Evolutionary conservation across 2,113 vertebrate species (phyloP), one percentile per base, ranked within the genome.

Genomic region (Cynocephalus volans): DNA sequence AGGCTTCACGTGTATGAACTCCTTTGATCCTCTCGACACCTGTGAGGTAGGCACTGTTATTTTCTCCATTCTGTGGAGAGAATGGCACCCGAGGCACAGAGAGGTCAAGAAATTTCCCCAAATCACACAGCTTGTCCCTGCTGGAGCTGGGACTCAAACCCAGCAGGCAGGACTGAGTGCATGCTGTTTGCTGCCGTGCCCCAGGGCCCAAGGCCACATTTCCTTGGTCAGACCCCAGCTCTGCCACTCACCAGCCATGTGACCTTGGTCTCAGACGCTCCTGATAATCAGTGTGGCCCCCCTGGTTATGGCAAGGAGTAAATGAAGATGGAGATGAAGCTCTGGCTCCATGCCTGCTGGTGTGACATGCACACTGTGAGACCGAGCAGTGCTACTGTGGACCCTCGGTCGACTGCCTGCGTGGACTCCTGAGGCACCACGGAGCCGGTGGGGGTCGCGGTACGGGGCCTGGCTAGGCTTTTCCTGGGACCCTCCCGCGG

Each of bases 261-360:
- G 79, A 54, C 64, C 41, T 28, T 1, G 1, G 60, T 24, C 36
- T 70, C 70, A 6, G 50, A 52, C 13, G 24, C 58, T 36, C 1
- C 5, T 64, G 33, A 5, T 5, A 1, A 4, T 3, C 41, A 19
- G 5, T 31, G 8, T 33, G 62, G 36, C 26, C 54, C 33, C 45
- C 6, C 0, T 4, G 2, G 21, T 36, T 0, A 41, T 52, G 14
- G 50, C 0, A n/a, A 79, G n/a, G 33, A 28, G 15, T 12, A 10
- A 13, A 23, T 21, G 4, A 41, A 41, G 41, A 41, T 41, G 41
- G 1, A 54, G 21, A 73, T 5, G 36, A 75, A 13, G 31, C 0
- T 0, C 33, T 1, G 8, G 70, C 31, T 12, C 31, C 19, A 0
- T 2, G 21, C 33, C 77, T 24, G 52, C 52, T 56, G 31, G 36